phyloP scores from a whole-genome alignment of 2,113 vertebrate genomes.

The Monopterus albus region DNA sequence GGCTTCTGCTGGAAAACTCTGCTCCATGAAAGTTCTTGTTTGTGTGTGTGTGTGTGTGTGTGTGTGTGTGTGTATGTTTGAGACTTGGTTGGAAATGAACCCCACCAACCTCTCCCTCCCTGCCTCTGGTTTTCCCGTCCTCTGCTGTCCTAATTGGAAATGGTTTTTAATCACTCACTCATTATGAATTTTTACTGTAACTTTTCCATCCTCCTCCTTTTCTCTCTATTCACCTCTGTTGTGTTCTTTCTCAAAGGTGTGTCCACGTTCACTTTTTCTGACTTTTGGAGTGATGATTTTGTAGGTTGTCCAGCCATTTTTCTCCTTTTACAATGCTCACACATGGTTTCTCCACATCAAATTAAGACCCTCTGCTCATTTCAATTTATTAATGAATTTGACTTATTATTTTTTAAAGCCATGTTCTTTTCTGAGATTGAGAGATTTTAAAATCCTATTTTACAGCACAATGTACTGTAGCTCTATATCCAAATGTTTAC shows the following conservation, averaged over 20 bases:
- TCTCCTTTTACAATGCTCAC: constrained; percentile 68
- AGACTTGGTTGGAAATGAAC: constrained; percentile 66
- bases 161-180: constrained; percentile 79
- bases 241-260: constrained; percentile 14
- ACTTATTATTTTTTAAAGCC: background rate
- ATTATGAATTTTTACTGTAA: constrained; percentile 70
- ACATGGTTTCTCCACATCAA: constrained; percentile 78
- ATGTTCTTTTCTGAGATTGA: no score
- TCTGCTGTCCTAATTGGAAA: constrained; percentile 76
- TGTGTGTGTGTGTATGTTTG: no score
- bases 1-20: constrained; percentile 78
- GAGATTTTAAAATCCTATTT: no score
- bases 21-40: constrained; percentile 57
- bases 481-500: no score
- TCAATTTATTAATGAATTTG: background rate
- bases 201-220: constrained; percentile 49
- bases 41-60: constrained; percentile 52
- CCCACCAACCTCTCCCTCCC: constrained; percentile 60
- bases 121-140: constrained; percentile 60
- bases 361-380: constrained; percentile 13
- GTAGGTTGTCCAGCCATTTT: constrained; percentile 77
- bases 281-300: constrained; percentile 63
- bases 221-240: constrained; percentile 21
- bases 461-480: no score
- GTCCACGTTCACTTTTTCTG: constrained; percentile 45